These are phyloP conservation scores for Cuniculus paca DNA, from an alignment of 2,797 vertebrate genomes.

Conservation along the genomic window DNA sequence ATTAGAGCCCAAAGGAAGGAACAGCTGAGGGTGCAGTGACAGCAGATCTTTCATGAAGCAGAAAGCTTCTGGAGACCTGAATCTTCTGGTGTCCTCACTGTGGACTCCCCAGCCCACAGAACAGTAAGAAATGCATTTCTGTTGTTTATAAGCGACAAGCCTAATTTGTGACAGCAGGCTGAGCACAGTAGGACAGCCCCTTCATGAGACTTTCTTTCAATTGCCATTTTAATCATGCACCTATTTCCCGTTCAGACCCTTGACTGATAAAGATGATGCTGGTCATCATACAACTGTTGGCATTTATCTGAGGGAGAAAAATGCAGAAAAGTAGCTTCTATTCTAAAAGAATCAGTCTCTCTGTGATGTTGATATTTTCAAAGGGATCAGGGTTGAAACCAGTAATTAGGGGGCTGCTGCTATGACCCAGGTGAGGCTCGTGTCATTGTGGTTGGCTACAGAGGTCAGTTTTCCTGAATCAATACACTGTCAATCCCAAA, in stretches of 20 bases:
- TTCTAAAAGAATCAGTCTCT: not conserved
- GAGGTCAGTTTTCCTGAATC: not conserved
- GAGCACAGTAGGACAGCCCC: not conserved
- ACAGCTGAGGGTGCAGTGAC: not conserved
- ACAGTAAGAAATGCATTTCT: not conserved
- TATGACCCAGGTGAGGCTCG: not conserved
- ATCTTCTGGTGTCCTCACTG: not conserved
- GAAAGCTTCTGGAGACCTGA: not conserved
- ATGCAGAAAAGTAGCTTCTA: not conserved
- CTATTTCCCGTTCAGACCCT: not conserved
- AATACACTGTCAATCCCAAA: not conserved
- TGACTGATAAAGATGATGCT: not conserved
- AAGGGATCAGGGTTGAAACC: not conserved
- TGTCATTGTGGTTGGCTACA: not conserved
- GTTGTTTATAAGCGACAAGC: not conserved
- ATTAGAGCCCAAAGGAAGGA: too few relatives aligned
- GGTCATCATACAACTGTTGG: not conserved
- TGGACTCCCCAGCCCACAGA: too few relatives aligned
- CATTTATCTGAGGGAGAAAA: not conserved
- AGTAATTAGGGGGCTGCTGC: not conserved
- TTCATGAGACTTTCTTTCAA: not conserved
- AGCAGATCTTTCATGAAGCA: not conserved
- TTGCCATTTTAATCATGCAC: not conserved
- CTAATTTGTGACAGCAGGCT: not conserved
- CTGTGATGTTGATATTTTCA: not conserved